Evolutionary conservation across 2,113 vertebrate genomes (phyloP), one percentile per base, ranked within the genome.

Genomic region (Calyptommatus sinebrachiatus): DNA sequence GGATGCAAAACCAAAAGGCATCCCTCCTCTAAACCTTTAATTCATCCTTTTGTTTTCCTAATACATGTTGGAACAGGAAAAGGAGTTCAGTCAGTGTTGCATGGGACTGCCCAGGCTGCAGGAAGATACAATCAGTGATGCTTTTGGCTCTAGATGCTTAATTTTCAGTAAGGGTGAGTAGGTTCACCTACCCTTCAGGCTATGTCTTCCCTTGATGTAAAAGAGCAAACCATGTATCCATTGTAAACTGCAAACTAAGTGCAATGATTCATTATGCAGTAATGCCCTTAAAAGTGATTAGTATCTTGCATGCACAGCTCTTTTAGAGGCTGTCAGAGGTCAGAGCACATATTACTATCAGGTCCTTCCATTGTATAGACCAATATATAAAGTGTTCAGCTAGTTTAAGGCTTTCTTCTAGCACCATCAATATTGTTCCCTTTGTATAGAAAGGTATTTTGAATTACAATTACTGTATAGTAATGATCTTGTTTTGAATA

Each of bases 241-340:
- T 11, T 70, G 65, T 75, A 48, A 81, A 68, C 26, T 29, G 73
- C 31, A 21, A 61, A 35, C 73, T 61, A 20, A 69, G 11, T 26
- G 46, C 21, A 12, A 31, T 46, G 72, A 81, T 69, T 81, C 63
- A 75, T 6, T 69, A 10, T 74, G 50, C 10, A 45, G n/a, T 69
- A 60, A 74, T 80, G 31, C 24, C 26, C 46, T 62, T 74, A 74
- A 68, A 45, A 74, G 68, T 57, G 31, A 69, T 74, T 74, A 67
- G 46, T 66, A 53, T 67, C 46, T 66, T 48, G 4, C 26, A 66
- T 48, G 9, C 8, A 3, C 22, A 53, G 53, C 62, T 29, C n/a
- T 14, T 67, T 57, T 67, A 28, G 71, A 73, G 29, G 62, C 20
- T 73, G 35, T n/a, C 26, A 18, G 70, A 45, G 22, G n/a, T 46